These are phyloP conservation scores for Mythimna vitellina DNA, from an alignment of 2,888 invertebrate species.

Conservation along the genomic window DNA sequence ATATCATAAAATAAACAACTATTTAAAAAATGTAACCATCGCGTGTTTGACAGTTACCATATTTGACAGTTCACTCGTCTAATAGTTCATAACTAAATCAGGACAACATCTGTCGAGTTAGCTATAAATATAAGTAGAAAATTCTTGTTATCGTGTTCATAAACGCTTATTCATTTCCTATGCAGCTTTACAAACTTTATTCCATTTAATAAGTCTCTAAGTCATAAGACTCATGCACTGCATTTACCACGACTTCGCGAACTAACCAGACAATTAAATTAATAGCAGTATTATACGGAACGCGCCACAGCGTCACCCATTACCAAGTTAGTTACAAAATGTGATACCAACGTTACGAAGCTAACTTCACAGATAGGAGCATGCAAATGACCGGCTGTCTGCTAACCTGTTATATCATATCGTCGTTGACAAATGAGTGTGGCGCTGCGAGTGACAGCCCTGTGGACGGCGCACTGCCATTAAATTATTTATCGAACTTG, in stretches of 20 bases:
- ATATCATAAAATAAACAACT: too few relatives aligned
- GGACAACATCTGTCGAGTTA: too few relatives aligned
- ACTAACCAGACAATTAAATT: constrained; percentile 49
- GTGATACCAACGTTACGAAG: constrained; percentile 60
- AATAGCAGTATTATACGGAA: constrained; percentile 42
- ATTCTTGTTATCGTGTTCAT: constrained; percentile 4
- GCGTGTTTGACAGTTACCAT: too few relatives aligned
- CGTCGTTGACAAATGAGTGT: constrained; percentile 79
- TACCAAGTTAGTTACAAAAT: constrained; percentile 63
- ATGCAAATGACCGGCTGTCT: constrained; percentile 67
- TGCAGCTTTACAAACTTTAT: not conserved
- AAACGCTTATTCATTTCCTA: not conserved
- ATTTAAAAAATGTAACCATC: too few relatives aligned
- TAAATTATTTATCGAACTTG: constrained; percentile 74
- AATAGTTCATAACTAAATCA: too few relatives aligned
- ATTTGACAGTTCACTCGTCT: too few relatives aligned
- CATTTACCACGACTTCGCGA: constrained; percentile 23
- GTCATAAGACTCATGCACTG: constrained; percentile 26
- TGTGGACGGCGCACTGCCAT: constrained; percentile 65
- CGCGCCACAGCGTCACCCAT: constrained; percentile 45
- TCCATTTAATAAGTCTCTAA: constrained; percentile 14
- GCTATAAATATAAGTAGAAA: too few relatives aligned
- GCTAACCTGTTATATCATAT: constrained; percentile 72
- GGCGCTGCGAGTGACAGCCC: constrained; percentile 73
- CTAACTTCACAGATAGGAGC: constrained; percentile 57